phyloP scores from a whole-genome alignment of 2,113 vertebrate species.

The Theropithecus gelada region DNA sequence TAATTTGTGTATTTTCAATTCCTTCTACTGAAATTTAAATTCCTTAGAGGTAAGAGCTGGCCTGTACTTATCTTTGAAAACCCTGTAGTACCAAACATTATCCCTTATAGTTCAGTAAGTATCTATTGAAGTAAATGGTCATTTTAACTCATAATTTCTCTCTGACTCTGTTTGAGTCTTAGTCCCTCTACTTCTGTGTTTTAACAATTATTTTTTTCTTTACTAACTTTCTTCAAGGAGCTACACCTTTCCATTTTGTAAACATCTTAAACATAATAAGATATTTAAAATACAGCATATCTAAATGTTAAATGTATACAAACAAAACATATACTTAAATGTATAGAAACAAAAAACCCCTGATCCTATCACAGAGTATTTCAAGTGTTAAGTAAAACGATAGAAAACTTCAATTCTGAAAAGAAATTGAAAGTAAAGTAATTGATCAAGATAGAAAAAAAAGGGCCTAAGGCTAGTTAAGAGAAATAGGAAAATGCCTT shows the following conservation, averaged over 20 bases:
- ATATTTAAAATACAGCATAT: neutral
- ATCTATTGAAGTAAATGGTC: neutral
- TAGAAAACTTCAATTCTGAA: neutral
- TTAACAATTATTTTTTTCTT: neutral
- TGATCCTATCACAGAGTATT: neutral
- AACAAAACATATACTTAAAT: slow-evolving; percentile 1
- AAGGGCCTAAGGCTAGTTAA: neutral
- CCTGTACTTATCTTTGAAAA: neutral
- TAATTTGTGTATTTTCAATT: neutral
- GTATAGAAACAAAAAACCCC: neutral
- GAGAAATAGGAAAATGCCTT: neutral
- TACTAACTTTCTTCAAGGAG: neutral
- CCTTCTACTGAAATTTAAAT: neutral
- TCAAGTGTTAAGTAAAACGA: neutral
- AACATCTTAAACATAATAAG: neutral
- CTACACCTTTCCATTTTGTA: neutral
- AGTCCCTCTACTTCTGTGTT: neutral
- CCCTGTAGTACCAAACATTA: neutral
- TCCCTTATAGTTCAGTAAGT: neutral
- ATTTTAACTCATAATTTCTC: neutral
- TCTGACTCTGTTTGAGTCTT: neutral
- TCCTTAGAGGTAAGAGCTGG: neutral
- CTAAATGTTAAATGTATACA: slow-evolving; percentile 5
- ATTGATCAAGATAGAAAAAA: neutral
- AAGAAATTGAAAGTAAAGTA: slow-evolving; percentile 19